A percentile compares a stretch with the other conserved stretches of the same genome.
Evolutionary conservation across 2,797 vertebrate genomes (phyloP).

Genomic region (Holocentrus rufus): DNA sequence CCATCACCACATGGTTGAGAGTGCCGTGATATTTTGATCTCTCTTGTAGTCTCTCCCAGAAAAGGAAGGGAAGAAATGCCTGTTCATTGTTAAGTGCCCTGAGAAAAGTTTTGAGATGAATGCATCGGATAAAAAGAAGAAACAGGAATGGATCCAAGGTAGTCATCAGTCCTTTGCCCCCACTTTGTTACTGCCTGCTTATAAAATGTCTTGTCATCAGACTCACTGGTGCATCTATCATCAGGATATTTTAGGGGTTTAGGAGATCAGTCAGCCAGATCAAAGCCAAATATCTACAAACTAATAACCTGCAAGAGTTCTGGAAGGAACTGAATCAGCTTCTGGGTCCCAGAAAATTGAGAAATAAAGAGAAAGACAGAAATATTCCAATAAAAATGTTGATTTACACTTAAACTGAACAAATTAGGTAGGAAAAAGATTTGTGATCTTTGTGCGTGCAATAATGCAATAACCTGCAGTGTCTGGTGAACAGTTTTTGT

Average conservation of each 20-base stretch:
- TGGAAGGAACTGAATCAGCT: no score
- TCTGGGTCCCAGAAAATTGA: no score
- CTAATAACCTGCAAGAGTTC: no score
- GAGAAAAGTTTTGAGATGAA: constrained; percentile 96
- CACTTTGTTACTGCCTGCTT: background rate
- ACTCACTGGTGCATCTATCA: no score
- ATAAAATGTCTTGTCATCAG: background rate
- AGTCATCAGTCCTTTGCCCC: constrained; percentile 16
- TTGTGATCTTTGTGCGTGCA: no score
- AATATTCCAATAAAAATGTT: no score
- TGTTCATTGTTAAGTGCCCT: constrained; percentile 91
- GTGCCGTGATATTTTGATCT: background rate
- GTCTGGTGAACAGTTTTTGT: no score
- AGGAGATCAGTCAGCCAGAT: background rate
- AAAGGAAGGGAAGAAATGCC: constrained; percentile 94
- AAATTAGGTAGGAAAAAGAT: no score
- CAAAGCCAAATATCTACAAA: no score
- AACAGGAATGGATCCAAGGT: constrained; percentile 98
- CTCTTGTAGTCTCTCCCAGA: constrained; percentile 89
- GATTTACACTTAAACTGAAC: no score
- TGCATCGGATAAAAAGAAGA: constrained; percentile 96
- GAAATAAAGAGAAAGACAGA: no score
- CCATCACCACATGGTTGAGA: background rate
- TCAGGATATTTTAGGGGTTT: background rate
- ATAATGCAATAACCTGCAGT: no score